A percentile compares a stretch with the other conserved stretches of the same genome.
Conservation (phyloP, 2,113 vertebrate genomes). For the Dipodomys ordii region DNA sequence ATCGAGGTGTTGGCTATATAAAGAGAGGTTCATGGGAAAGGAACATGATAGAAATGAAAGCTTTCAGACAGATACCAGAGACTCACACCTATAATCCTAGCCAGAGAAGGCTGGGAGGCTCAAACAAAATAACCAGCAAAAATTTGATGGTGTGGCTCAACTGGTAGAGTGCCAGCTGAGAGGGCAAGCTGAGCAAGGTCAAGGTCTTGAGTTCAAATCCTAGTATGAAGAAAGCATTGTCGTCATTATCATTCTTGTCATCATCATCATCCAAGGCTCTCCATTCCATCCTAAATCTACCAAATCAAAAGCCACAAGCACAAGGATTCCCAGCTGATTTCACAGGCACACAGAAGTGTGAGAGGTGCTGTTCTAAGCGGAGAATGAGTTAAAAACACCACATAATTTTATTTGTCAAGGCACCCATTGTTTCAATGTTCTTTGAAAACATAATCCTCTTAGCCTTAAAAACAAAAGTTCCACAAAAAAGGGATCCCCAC, state of each 20-base stretch:
- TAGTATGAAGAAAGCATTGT: too few relatives aligned
- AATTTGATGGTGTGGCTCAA: too few relatives aligned
- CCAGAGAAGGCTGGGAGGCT: too few relatives aligned
- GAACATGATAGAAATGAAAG: neutral
- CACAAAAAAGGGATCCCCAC: neutral
- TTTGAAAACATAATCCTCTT: slow-evolving; percentile 51
- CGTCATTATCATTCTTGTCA: neutral
- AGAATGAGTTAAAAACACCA: neutral
- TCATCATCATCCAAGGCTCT: neutral
- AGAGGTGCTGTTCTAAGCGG: neutral
- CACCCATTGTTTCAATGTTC: neutral
- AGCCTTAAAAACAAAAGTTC: slow-evolving; percentile 12
- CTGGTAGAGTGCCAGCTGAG: too few relatives aligned
- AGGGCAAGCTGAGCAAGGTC: too few relatives aligned
- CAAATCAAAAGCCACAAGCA: neutral
- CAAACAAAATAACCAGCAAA: too few relatives aligned
- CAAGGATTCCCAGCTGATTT: neutral
- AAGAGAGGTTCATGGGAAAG: neutral
- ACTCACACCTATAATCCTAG: neutral
- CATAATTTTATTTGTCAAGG: neutral
- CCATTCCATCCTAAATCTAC: accelerated
- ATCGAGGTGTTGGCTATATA: neutral
- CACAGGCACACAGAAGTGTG: accelerated
- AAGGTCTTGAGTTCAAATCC: too few relatives aligned
- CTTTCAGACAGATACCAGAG: neutral